Conservation (phyloP, 1,140 invertebrate species). For the Heliconius himera region DNA sequence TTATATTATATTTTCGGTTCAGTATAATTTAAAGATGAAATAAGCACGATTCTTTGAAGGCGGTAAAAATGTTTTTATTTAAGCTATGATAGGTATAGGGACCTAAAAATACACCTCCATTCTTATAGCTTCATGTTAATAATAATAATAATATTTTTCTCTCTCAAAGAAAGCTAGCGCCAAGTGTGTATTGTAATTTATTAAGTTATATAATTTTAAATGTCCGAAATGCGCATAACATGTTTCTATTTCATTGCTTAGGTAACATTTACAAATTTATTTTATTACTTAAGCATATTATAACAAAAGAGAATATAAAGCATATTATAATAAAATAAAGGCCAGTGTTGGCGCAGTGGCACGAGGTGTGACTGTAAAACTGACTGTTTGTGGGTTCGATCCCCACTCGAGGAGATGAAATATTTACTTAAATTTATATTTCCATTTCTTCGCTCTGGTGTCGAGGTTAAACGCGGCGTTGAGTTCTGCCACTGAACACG, state of each 20-base stretch:
- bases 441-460: too few species aligned
- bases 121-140: too few species aligned
- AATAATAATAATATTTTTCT: not conserved
- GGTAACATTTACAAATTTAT: not conserved
- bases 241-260: constrained; percentile 4
- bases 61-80: not conserved
- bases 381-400: too few species aligned
- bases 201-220: not conserved
- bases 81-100: not conserved
- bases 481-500: too few species aligned
- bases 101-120: too few species aligned
- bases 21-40: not conserved
- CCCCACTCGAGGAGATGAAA: too few species aligned
- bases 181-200: not conserved
- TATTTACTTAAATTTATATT: too few species aligned
- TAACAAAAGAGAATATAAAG: not conserved
- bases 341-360: too few species aligned
- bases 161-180: not conserved
- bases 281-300: not conserved
- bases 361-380: too few species aligned
- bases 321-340: not conserved
- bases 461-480: too few species aligned
- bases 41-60: not conserved
- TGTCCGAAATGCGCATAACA: not conserved
- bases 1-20: too few species aligned